Conservation (phyloP, 2,113 vertebrate genomes). For the Kobus ellipsiprymnus region DNA sequence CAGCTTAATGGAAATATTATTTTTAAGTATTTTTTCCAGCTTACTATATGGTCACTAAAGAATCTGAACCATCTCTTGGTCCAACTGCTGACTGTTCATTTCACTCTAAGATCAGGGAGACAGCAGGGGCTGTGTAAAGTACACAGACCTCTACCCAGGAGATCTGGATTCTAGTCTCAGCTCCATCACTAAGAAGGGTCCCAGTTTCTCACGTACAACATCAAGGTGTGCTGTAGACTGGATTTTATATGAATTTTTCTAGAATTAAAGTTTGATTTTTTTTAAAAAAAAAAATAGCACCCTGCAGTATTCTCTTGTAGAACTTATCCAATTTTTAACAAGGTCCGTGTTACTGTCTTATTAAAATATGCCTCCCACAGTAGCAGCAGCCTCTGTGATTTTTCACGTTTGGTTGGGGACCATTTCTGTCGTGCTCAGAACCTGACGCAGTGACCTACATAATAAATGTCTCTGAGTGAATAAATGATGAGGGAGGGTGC, state of each 20-base stretch:
- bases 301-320: not conserved
- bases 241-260: not conserved
- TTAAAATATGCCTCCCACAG: not conserved
- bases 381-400: not conserved
- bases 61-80: not conserved
- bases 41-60: not conserved
- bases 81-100: not conserved
- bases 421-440: not conserved
- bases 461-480: not conserved
- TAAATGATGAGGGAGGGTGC: not conserved
- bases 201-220: not conserved
- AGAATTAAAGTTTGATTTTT: not conserved
- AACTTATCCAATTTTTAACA: not conserved
- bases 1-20: not conserved
- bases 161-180: not conserved
- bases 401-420: not conserved
- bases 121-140: not conserved
- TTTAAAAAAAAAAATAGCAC: not conserved
- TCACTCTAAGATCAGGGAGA: not conserved
- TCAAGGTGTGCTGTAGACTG: not conserved
- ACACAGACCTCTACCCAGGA: not conserved
- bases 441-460: not conserved
- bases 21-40: not conserved
- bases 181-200: not conserved
- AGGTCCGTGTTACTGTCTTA: not conserved